Evolutionary conservation across 2,888 invertebrate genomes (phyloP), one percentile per base, ranked within the genome.

Genomic region (Agrotis ipsilon): DNA sequence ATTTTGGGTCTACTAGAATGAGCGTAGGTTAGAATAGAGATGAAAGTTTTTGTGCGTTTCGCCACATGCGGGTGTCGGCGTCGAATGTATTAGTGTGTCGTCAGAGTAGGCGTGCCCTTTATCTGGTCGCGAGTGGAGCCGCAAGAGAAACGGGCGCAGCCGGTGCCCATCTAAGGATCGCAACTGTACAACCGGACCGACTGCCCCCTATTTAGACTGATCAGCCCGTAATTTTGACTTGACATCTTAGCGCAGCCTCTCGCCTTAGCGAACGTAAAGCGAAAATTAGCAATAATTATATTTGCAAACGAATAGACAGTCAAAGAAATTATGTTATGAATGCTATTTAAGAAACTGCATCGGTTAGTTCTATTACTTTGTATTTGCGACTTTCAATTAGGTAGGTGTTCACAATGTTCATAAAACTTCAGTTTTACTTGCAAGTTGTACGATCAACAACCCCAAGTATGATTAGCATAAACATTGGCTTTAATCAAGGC

Each of bases 161-260:
- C 88, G 88, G 88, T 90, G 89, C 87, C 95, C 94, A 93, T 94
- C 92, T 96, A 94, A 84, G 95, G 94, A 89, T 89, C 85, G 92
- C 95, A 94, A 94, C 94, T 93, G 95, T 94, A 94, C 91, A 94
- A 95, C 94, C 94, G 94, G 94, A 92, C 90, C 88, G 87, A 90
- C 87, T 86, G 87, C 91, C 92, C 88, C 90, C 92, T 93, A 91
- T 93, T 93, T 93, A 92, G 92, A 92, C 92, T 92, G 90, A 90
- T 89, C 91, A 89, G 84, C 86, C 88, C 84, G 89, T 90, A 91
- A 93, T 93, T 93, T 92, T 89, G 90, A 92, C 86, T 90, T 88
- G 86, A 89, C 87, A 84, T 84, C 82, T 80, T 87, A 86, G 83
- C 87, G 82, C 87, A 86, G 82, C 85, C 86, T 86, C 82, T 80